Evolutionary conservation across 2,113 vertebrate species (phyloP), one percentile per base, ranked within the genome.

Genomic region (Ciconia maguari): DNA sequence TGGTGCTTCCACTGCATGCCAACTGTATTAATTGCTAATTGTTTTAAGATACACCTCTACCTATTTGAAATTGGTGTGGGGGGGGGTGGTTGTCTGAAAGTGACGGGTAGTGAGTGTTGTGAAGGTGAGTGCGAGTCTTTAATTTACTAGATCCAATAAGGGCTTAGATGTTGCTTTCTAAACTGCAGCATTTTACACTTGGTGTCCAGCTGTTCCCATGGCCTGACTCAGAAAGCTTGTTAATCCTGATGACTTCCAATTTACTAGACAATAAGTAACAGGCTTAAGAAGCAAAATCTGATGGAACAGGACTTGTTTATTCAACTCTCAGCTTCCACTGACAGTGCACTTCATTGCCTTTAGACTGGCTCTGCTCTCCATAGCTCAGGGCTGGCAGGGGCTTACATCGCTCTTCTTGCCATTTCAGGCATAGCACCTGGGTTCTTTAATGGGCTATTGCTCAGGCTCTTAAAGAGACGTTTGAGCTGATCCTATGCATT

Each of bases 161-260:
- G 26, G n/a, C 14, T 89, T 66, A 51, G 58, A 46, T 55, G 26
- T 60, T 86, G 26, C 60, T 92, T 94, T 91, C 79, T 80, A 30
- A 93, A 88, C 10, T 60, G 55, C 64, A 70, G n/a, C 46, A 16
- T 90, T 94, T 92, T 70, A 83, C 25, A 49, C 26, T 90, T 70
- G 29, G 11, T 92, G 65, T 78, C 41, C 72, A 81, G 72, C 68
- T 71, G 49, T 70, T 86, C 76, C 74, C 38, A 16, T 55, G 10
- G 5, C 38, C 48, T 64, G 48, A 14, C 19, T 77, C 48, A 55
- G 69, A 88, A 87, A 77, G 21, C 62, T 86, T 72, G 49, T 93
- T 93, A 93, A 89, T 93, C 58, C 51, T 58, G 42, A 70, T 62
- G 46, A 20, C 38, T 92, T 95, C 71, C 55, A 92, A 44, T 96